These are phyloP conservation scores for Oreortyx pictus DNA, from an alignment of 2,797 vertebrate species.

Conservation along the genomic window DNA sequence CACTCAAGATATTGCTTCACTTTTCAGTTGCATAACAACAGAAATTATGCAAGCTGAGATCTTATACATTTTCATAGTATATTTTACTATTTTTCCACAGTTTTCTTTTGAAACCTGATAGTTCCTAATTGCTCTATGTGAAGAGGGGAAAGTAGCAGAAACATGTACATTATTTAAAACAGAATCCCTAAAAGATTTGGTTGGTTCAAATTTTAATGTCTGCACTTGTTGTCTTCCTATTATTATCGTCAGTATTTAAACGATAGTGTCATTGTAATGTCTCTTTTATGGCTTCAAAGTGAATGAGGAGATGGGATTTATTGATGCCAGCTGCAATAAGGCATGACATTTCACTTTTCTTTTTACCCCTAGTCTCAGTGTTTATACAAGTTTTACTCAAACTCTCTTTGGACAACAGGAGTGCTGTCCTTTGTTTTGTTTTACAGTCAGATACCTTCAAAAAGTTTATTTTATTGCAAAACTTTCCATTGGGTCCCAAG, in stretches of 20 bases:
- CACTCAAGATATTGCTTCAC: neutral
- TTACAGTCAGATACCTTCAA: neutral
- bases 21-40: neutral
- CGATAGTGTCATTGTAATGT: neutral
- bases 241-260: neutral
- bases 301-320: neutral
- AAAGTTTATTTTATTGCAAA: neutral
- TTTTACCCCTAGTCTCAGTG: neutral
- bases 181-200: neutral
- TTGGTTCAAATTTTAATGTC: neutral
- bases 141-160: neutral
- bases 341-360: neutral
- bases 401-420: neutral
- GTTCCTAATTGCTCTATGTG: neutral
- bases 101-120: neutral
- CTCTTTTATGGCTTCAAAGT: neutral
- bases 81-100: neutral
- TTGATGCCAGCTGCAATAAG: constrained; percentile 2
- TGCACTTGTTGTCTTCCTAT: neutral
- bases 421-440: neutral
- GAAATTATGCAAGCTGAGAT: neutral
- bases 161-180: neutral
- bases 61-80: neutral
- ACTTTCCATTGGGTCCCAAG: neutral
- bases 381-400: fast-evolving